A percentile compares a stretch with the other conserved stretches of the same genome.
Conservation (phyloP, 2,888 invertebrate species). For the Galeruca laticollis region DNA sequence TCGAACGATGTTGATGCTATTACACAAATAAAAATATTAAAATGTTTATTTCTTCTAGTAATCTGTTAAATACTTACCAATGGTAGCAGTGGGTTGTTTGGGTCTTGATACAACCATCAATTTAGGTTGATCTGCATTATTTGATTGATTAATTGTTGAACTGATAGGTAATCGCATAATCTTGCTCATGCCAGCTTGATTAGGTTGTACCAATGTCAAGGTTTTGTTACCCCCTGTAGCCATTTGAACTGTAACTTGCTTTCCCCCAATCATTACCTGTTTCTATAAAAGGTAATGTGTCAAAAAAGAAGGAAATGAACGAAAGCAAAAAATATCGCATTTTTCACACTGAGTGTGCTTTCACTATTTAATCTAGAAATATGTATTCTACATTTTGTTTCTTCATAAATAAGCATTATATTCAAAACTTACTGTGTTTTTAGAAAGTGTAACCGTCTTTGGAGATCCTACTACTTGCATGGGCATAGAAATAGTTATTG, state of each 20-base stretch:
- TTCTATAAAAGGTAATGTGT: slow-evolving; percentile 64
- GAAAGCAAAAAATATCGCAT: too few species aligned
- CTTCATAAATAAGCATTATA: too few species aligned
- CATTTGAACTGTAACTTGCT: slow-evolving; percentile 80
- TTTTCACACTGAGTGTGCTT: too few species aligned
- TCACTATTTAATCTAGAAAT: too few species aligned
- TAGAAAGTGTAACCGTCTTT: slow-evolving; percentile 73
- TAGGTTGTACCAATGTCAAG: slow-evolving; percentile 70
- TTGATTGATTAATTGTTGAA: slow-evolving; percentile 53
- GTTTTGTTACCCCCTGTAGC: slow-evolving; percentile 73
- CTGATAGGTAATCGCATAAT: slow-evolving; percentile 63
- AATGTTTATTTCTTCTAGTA: neutral
- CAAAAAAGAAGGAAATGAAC: too few species aligned
- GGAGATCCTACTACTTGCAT: slow-evolving; percentile 66
- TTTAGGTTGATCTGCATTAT: slow-evolving; percentile 61
- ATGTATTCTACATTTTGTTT: too few species aligned
- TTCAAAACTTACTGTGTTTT: slow-evolving; percentile 66
- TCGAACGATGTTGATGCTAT: slow-evolving; percentile 69
- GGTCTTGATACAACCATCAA: slow-evolving; percentile 69
- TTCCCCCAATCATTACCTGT: slow-evolving; percentile 76
- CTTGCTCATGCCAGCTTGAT: slow-evolving; percentile 61
- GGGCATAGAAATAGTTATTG: slow-evolving; percentile 78
- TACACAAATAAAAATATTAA: slow-evolving; percentile 13
- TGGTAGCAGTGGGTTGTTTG: slow-evolving; percentile 71
- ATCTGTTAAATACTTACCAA: slow-evolving; percentile 60